Percentiles rank a stretch among this genome's conserved stretches.
Evolutionary conservation across 2,888 invertebrate genomes (phyloP).

Genomic region (Caenorhabditis sp.): DNA sequence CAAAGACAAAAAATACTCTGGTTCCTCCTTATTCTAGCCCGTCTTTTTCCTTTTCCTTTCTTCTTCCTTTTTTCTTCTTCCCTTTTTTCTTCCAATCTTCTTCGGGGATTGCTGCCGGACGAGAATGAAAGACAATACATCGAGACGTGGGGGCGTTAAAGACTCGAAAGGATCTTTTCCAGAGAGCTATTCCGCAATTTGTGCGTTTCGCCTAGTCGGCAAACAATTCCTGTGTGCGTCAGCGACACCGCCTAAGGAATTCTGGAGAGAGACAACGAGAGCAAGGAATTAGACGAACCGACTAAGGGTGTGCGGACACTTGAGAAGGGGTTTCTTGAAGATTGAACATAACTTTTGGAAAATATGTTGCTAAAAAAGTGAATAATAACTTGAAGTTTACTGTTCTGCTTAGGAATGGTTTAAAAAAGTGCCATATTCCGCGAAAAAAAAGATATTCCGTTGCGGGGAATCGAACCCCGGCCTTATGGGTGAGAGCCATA

Average conservation of each 20-base stretch:
- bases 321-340: background rate
- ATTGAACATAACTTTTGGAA: conserved; percentile 8
- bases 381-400: too few relatives aligned
- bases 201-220: conserved; percentile 37
- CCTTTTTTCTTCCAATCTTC: conserved; percentile 5
- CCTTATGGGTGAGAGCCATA: conserved; percentile 68
- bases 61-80: conserved; percentile 1
- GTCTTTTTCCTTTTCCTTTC: background rate
- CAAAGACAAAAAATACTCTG: conserved; percentile 6
- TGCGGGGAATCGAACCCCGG: conserved; percentile 71
- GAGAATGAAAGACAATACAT: conserved; percentile 45
- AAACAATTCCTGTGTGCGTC: conserved; percentile 52
- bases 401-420: background rate
- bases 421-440: too few relatives aligned
- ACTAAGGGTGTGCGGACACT: conserved; percentile 13
- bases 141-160: conserved; percentile 12
- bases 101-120: conserved; percentile 1
- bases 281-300: conserved; percentile 24
- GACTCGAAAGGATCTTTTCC: conserved; percentile 41
- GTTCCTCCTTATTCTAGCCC: background rate
- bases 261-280: conserved; percentile 21
- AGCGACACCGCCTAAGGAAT: conserved; percentile 48
- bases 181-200: conserved; percentile 50
- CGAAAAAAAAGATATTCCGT: conserved; percentile 44
- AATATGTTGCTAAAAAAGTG: too few relatives aligned